Evolutionary conservation across 2,888 invertebrate genomes (phyloP).

Genomic region (Melieria crassipennis): DNA sequence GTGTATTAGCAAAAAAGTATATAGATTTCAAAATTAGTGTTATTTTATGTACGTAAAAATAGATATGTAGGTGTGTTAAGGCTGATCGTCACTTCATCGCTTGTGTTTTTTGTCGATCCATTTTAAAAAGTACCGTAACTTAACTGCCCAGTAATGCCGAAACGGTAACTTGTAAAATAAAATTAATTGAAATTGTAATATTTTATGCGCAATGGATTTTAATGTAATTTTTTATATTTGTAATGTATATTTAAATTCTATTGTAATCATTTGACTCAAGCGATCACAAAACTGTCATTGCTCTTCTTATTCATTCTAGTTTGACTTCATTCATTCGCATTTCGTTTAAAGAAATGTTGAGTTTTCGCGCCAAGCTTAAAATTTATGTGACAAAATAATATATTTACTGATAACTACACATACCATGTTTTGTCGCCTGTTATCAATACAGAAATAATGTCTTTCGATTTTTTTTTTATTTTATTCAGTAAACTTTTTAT

Average conservation of each 20-base stretch:
- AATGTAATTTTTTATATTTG: not conserved
- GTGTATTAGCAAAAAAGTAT: too few species aligned
- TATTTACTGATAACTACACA: not conserved
- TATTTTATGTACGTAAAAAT: too few species aligned
- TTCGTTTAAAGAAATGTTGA: slow-evolving; percentile 10
- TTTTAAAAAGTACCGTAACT: too few species aligned
- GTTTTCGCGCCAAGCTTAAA: not conserved
- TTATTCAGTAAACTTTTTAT: not conserved
- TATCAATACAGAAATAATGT: too few species aligned
- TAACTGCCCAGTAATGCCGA: too few species aligned
- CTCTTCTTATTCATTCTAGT: not conserved
- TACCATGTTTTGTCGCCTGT: not conserved
- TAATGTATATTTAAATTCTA: not conserved
- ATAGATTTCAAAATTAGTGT: too few species aligned
- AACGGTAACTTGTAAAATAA: too few species aligned
- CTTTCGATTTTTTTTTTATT: too few species aligned
- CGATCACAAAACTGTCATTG: slow-evolving; percentile 22
- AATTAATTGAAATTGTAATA: too few species aligned
- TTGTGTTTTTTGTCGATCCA: too few species aligned
- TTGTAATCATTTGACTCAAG: not conserved
- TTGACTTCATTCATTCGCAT: slow-evolving; percentile 5
- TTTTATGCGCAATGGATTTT: not conserved
- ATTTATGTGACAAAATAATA: slow-evolving; percentile 30
- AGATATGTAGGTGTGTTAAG: too few species aligned
- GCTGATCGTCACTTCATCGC: too few species aligned